These are phyloP conservation scores for Dolomedes plantarius DNA, from an alignment of 2,888 invertebrate species.

Conservation along the genomic window DNA sequence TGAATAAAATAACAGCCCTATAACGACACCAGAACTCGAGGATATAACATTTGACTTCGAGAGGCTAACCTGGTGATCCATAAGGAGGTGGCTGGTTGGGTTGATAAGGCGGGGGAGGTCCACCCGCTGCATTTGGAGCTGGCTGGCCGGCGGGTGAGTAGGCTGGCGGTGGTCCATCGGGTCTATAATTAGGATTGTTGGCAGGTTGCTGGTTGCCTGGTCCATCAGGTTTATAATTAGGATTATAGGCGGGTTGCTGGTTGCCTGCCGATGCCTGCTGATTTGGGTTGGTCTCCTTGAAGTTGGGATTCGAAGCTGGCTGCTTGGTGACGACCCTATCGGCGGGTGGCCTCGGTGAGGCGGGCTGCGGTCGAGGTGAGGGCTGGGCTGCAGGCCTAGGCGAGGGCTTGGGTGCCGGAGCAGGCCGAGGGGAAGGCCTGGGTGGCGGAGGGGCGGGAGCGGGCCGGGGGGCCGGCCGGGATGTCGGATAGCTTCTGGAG, in stretches of 20 bases:
- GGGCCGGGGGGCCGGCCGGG: neutral
- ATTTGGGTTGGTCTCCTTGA: conserved; percentile 6
- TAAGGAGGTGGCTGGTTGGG: neutral
- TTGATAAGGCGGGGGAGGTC: neutral
- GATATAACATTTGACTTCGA: too few species aligned
- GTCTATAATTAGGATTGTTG: conserved; percentile 33
- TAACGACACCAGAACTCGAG: too few species aligned
- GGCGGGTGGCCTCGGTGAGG: conserved; percentile 15
- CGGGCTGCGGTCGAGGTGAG: neutral
- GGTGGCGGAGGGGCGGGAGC: neutral
- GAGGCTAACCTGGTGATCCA: neutral
- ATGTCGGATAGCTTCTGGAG: neutral
- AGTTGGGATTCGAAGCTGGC: conserved; percentile 28
- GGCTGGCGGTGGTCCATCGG: conserved; percentile 34
- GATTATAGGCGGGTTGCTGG: conserved; percentile 17
- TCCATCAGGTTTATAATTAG: conserved; percentile 25
- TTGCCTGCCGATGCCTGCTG: neutral
- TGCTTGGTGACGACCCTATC: neutral
- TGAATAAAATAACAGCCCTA: too few species aligned
- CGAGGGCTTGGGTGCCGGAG: neutral
- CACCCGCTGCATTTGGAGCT: conserved; percentile 13
- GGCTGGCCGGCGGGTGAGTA: conserved; percentile 28
- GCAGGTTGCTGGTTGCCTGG: conserved; percentile 17
- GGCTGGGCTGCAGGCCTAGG: conserved; percentile 2
- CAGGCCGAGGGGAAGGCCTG: neutral